phyloP scores from a whole-genome alignment of 2,888 invertebrate species.

The Drosophila colorata region DNA sequence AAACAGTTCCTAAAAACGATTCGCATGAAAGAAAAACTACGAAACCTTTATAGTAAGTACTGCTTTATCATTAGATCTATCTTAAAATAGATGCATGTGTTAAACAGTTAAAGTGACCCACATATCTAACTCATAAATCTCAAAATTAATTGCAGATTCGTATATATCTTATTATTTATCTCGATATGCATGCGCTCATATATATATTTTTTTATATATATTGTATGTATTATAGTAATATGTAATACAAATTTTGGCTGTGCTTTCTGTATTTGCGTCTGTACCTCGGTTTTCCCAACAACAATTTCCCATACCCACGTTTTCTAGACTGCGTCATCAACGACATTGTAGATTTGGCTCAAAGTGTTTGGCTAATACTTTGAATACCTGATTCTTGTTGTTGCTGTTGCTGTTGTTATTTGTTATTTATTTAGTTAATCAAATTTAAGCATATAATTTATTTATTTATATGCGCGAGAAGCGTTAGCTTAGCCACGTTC shows the following conservation, averaged over 20 bases:
- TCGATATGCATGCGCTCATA: slow-evolving; percentile 15
- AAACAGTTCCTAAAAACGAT: no score
- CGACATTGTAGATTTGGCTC: slow-evolving; percentile 62
- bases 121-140: slow-evolving; percentile 2
- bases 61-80: no score
- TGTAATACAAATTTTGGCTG: slow-evolving; percentile 37
- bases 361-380: slow-evolving; percentile 54
- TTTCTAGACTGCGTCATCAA: slow-evolving; percentile 69
- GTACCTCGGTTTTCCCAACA: slow-evolving; percentile 18
- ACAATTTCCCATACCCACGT: slow-evolving; percentile 26
- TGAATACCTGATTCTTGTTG: slow-evolving; percentile 31
- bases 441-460: slow-evolving; percentile 77
- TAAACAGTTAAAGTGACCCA: not conserved
- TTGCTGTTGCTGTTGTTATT: slow-evolving; percentile 11
- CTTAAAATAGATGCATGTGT: not conserved
- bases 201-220: not conserved
- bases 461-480: slow-evolving; percentile 53
- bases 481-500: slow-evolving; percentile 41
- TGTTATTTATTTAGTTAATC: slow-evolving; percentile 73
- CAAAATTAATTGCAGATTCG: slow-evolving; percentile 4
- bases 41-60: no score
- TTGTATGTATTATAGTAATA: slow-evolving; percentile 21
- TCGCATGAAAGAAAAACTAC: no score
- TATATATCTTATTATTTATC: not conserved
- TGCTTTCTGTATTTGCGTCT: slow-evolving; percentile 49